These are phyloP conservation scores for Campylomormyrus tamandua DNA, from an alignment of 2,113 vertebrate genomes.

Conservation along the genomic window DNA sequence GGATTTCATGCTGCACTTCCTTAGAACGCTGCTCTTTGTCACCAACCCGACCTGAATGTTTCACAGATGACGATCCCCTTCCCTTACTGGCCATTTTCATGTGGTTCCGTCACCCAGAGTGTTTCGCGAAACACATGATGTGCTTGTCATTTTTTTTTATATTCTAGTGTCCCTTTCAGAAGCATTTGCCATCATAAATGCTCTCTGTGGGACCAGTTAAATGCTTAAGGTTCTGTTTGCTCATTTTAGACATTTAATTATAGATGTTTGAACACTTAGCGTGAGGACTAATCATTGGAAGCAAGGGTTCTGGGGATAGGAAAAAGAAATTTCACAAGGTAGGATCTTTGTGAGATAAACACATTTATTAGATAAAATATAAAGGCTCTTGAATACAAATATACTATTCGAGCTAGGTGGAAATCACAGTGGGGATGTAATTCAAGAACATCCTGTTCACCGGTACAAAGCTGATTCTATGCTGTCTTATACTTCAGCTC, in stretches of 20 bases:
- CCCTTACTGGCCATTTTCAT: background rate
- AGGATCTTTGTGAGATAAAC: constrained; percentile 2
- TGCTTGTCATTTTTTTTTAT: background rate
- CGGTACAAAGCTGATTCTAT: background rate
- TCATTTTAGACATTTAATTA: background rate
- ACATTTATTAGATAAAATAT: constrained; percentile 12
- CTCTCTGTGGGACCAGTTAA: background rate
- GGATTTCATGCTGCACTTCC: background rate
- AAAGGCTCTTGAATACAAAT: background rate
- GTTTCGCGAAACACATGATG: background rate
- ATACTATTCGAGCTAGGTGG: background rate
- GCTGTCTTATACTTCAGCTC: background rate
- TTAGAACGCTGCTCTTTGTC: background rate
- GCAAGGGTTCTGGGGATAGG: background rate
- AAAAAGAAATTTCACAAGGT: background rate
- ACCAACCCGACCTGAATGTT: background rate
- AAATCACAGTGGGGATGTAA: background rate
- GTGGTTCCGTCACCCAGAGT: background rate
- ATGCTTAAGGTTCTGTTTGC: background rate
- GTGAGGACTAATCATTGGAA: background rate
- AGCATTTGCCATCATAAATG: background rate
- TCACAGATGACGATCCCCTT: background rate
- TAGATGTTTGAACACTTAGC: background rate
- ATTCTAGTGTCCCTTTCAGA: background rate
- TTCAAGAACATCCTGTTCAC: background rate